These are phyloP conservation scores for Penaeus monodon DNA, from an alignment of 2,888 invertebrate genomes.

Conservation along the genomic window DNA sequence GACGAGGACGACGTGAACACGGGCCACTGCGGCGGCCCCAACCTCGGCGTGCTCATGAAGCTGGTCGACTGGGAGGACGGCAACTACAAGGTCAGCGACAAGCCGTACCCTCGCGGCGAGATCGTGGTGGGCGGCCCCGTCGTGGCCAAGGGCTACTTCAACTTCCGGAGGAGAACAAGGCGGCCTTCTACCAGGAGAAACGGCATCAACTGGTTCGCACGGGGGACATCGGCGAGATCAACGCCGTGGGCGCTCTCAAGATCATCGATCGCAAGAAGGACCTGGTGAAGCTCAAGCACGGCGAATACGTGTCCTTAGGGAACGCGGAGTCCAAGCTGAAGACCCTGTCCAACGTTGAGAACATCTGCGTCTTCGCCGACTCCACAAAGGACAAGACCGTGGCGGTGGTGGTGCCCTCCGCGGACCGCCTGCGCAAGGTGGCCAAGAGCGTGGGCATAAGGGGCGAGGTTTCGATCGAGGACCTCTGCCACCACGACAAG, in stretches of 20 bases:
- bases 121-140: slow-evolving; percentile 76
- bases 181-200: slow-evolving; percentile 88
- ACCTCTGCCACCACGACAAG: slow-evolving; percentile 70
- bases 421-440: slow-evolving; percentile 69
- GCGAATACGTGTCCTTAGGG: slow-evolving; percentile 74
- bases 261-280: slow-evolving; percentile 84
- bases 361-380: slow-evolving; percentile 97
- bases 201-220: slow-evolving; percentile 93
- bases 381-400: slow-evolving; percentile 86
- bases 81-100: slow-evolving; percentile 87
- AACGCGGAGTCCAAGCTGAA: slow-evolving; percentile 73
- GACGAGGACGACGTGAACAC: slow-evolving; percentile 76
- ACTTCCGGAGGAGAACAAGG: slow-evolving; percentile 87
- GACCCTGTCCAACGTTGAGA: slow-evolving; percentile 91
- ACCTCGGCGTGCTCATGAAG: slow-evolving; percentile 85
- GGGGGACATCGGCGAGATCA: slow-evolving; percentile 96
- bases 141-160: slow-evolving; percentile 94
- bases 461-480: slow-evolving; percentile 73
- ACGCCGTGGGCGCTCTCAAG: slow-evolving; percentile 91
- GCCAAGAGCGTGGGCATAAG: slow-evolving; percentile 66
- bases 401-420: slow-evolving; percentile 87
- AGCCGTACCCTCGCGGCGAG: slow-evolving; percentile 88
- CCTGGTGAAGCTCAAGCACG: slow-evolving; percentile 74
- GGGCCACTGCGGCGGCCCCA: slow-evolving; percentile 90
- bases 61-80: slow-evolving; percentile 96